Conservation (phyloP, 2,113 vertebrate genomes). For the Fukomys damarensis region DNA sequence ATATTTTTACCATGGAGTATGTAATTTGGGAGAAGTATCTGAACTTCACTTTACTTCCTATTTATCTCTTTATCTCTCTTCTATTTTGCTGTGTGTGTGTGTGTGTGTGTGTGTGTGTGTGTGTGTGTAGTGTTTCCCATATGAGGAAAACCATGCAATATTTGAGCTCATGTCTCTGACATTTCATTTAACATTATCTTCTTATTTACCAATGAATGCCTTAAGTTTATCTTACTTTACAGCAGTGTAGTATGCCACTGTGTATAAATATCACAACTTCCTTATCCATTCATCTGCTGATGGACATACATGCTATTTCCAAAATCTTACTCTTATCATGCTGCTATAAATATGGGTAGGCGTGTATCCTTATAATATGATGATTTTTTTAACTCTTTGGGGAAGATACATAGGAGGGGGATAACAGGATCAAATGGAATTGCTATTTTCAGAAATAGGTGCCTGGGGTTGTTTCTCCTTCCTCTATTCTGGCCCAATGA, state of each 20-base stretch:
- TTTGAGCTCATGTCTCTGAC: not conserved
- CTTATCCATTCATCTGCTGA: not conserved
- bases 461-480: not conserved
- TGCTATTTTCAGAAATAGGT: not conserved
- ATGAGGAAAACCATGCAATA: not conserved
- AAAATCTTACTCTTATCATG: not conserved
- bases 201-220: not conserved
- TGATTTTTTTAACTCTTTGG: not conserved
- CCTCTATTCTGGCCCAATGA: not conserved
- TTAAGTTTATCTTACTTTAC: not conserved
- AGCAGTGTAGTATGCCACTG: not conserved
- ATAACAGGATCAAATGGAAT: not conserved
- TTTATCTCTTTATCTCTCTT: not conserved
- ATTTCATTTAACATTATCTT: not conserved
- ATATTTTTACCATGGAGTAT: not conserved
- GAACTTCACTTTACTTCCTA: not conserved
- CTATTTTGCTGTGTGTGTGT: not conserved
- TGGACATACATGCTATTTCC: not conserved
- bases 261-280: not conserved
- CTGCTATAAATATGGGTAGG: not conserved
- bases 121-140: not conserved
- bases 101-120: not conserved
- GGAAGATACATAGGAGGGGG: not conserved
- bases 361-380: not conserved
- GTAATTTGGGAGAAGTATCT: not conserved